Evolutionary conservation across 2,797 vertebrate species (phyloP).

Genomic region (Labroides dimidiatus): DNA sequence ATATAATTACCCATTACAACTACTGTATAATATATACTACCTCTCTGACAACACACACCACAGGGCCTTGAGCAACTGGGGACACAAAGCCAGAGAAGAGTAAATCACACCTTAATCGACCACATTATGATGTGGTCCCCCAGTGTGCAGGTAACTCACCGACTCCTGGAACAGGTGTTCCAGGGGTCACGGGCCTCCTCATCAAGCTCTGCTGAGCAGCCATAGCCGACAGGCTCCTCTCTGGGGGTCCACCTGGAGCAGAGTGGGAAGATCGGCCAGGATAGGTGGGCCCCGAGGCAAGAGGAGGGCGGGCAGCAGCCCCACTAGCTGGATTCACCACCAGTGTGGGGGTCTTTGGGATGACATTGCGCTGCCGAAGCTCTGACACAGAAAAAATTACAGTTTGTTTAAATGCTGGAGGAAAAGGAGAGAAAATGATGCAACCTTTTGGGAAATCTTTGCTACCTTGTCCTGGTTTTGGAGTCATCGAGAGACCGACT

Average conservation of each 20-base stretch:
- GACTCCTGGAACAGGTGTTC: conserved; percentile 92
- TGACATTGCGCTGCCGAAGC: conserved; percentile 91
- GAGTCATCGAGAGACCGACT: conserved; percentile 85
- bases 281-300: conserved; percentile 79
- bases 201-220: conserved; percentile 88
- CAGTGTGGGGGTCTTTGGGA: conserved; percentile 85
- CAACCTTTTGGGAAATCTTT: neutral
- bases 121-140: conserved; percentile 83
- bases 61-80: conserved; percentile 71
- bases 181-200: conserved; percentile 90
- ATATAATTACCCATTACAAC: conserved; percentile 61
- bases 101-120: conserved; percentile 84
- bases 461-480: conserved; percentile 96
- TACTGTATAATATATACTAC: conserved; percentile 49
- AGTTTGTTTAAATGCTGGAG: conserved; percentile 21
- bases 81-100: conserved; percentile 73
- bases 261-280: conserved; percentile 84
- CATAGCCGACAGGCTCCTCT: conserved; percentile 85
- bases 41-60: conserved; percentile 65
- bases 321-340: conserved; percentile 62
- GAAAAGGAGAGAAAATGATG: neutral
- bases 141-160: conserved; percentile 88
- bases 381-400: conserved; percentile 79
- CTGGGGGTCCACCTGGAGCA: conserved; percentile 91
- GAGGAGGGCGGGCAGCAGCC: conserved; percentile 81